Evolutionary conservation across 2,113 vertebrate species (phyloP).

Genomic region (Embiotoca jacksoni): DNA sequence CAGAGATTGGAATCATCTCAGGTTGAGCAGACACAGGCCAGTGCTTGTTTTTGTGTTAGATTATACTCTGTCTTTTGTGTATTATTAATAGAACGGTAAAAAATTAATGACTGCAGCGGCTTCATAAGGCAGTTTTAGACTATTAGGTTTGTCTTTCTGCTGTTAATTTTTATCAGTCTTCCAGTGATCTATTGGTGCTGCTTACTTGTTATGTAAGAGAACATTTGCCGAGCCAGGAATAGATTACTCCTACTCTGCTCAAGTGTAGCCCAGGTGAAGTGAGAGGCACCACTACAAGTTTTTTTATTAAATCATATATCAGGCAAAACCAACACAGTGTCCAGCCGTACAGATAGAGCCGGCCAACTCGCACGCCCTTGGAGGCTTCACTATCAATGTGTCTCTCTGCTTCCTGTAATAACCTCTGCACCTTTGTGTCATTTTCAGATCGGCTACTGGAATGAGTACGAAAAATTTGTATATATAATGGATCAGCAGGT

Average conservation of each 20-base stretch:
- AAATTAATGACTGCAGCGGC: constrained; percentile 25
- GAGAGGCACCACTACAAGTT: constrained; percentile 56
- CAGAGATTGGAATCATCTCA: constrained; percentile 43
- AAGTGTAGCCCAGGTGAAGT: constrained; percentile 68
- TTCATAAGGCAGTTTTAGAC: constrained; percentile 48
- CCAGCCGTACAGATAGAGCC: constrained; percentile 34
- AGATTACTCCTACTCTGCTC: constrained; percentile 75
- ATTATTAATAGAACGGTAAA: constrained; percentile 56
- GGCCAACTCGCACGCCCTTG: constrained; percentile 32
- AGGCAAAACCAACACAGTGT: constrained; percentile 28
- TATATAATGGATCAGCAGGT: constrained; percentile 92
- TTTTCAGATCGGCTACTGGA: constrained; percentile 98
- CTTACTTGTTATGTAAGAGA: constrained; percentile 75
- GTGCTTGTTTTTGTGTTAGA: constrained; percentile 39
- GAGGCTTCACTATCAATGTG: constrained; percentile 46
- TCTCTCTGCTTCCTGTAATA: constrained; percentile 51
- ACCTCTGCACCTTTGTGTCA: constrained; percentile 74
- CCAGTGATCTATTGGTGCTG: constrained; percentile 41
- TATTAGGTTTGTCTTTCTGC: constrained; percentile 52
- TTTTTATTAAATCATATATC: constrained; percentile 55
- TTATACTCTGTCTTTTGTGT: constrained; percentile 5
- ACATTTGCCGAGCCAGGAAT: constrained; percentile 71
- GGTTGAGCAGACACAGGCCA: constrained; percentile 41
- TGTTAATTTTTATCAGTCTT: constrained; percentile 57
- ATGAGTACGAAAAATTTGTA: constrained; percentile 97